Evolutionary conservation across 1,140 invertebrate species (phyloP), one percentile per base, ranked within the genome.

Genomic region (Zelostemma sp.): DNA sequence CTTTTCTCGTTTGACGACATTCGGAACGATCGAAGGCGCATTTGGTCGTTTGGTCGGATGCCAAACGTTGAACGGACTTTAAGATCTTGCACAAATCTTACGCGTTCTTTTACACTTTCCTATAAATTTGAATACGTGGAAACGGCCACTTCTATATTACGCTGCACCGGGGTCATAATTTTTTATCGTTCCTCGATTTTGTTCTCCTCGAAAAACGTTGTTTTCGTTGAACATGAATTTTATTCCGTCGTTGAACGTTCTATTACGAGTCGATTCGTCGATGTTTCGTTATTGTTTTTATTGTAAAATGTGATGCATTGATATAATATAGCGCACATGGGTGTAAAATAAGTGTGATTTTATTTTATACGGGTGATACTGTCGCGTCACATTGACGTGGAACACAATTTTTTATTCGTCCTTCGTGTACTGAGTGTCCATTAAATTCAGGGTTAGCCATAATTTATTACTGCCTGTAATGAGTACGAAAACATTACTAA

Each of bases 391-490:
- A 65, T 45, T 64, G 41, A 65, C 40, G 25, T 58, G 53, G 40
- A 53, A 43, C 55, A 50, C 15, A 47, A 65, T 65, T 65, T 58
- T 65, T 19, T 58, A 65, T 58, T 56, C 28, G 41, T 65, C 54
- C 18, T 58, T 53, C 40, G 57, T 65, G 41, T 47, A 58, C 45
- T 58, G 53, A 54, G 33, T 58, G 54, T 65, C 47, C 33, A 31
- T 55, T 53, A 51, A 47, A 63, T 63, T n/a, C 25, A 18, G 41
- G 35, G 50, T 50, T n/a, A n/a, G n/a, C n/a, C n/a, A n/a, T n/a
- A n/a, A n/a, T n/a, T n/a, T n/a, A n/a, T n/a, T n/a, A n/a, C n/a
- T n/a, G n/a, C n/a, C n/a, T n/a, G n/a, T n/a, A n/a, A n/a, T n/a
- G n/a, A n/a, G n/a, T n/a, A n/a, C n/a, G n/a, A n/a, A n/a, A n/a